A percentile compares a stretch with the other conserved stretches of the same genome.
Evolutionary conservation across 2,113 vertebrate genomes (phyloP).

Genomic region (Thomomys bottae): DNA sequence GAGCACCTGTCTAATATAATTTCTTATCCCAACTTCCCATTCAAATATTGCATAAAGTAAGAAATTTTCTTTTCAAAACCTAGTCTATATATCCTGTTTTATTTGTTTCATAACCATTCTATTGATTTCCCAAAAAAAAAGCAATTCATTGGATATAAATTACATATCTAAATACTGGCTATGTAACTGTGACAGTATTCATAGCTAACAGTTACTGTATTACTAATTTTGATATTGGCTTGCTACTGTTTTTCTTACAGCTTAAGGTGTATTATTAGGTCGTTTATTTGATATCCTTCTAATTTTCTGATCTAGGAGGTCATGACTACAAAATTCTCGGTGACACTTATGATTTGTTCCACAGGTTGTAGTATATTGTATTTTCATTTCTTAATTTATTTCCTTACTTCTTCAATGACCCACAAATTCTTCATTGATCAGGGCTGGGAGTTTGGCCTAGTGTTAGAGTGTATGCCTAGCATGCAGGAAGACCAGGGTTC

Average conservation of each 20-base stretch:
- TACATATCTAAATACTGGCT: not conserved
- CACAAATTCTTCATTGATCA: too few relatives aligned
- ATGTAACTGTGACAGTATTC: not conserved
- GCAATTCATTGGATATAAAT: not conserved
- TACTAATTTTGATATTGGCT: not conserved
- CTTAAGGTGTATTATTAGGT: too few relatives aligned
- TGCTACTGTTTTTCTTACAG: not conserved
- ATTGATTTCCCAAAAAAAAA: slow-evolving; percentile 33
- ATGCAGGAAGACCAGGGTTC: too few relatives aligned
- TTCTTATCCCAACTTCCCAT: not conserved
- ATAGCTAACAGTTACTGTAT: not conserved
- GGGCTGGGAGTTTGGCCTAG: too few relatives aligned
- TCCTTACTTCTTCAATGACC: too few relatives aligned
- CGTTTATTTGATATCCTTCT: too few relatives aligned
- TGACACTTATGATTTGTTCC: too few relatives aligned
- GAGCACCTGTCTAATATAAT: not conserved
- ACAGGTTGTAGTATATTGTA: too few relatives aligned
- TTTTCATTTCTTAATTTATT: too few relatives aligned
- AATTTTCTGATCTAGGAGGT: too few relatives aligned
- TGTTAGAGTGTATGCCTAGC: too few relatives aligned
- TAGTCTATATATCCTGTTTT: not conserved
- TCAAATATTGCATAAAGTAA: not conserved
- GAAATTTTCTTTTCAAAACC: not conserved
- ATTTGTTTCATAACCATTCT: not conserved
- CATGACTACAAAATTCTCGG: too few relatives aligned